Evolutionary conservation across 1,140 invertebrate species (phyloP).

Genomic region (Steinernema khuongi): DNA sequence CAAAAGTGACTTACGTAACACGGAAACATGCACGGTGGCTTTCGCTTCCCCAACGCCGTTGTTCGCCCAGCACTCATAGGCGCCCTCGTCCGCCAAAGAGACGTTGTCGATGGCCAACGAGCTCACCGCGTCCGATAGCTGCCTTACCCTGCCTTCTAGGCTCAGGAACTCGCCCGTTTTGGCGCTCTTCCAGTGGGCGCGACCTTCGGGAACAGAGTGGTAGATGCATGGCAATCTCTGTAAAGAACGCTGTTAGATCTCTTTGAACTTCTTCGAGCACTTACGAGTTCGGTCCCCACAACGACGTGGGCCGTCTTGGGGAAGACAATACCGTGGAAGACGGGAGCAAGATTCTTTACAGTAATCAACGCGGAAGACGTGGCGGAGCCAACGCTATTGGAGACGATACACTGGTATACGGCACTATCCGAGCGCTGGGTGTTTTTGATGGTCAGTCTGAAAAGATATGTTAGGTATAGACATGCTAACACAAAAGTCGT

Average conservation of each 20-base stretch:
- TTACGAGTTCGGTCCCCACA: slow-evolving; percentile 26
- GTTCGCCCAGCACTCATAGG: slow-evolving; percentile 27
- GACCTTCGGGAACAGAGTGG: slow-evolving; percentile 26
- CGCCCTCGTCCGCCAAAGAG: slow-evolving; percentile 24
- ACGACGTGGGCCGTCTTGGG: slow-evolving; percentile 24
- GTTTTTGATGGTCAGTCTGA: not conserved
- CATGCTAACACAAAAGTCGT: no score
- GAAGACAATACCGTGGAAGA: slow-evolving; percentile 23
- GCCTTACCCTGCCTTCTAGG: not conserved
- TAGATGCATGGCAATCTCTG: slow-evolving; percentile 31
- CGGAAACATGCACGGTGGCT: slow-evolving; percentile 19
- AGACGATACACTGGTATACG: slow-evolving; percentile 28
- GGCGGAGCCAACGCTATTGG: slow-evolving; percentile 23
- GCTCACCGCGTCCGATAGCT: not conserved
- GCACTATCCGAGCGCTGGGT: slow-evolving; percentile 17
- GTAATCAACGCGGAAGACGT: slow-evolving; percentile 25
- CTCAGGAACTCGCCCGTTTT: not conserved
- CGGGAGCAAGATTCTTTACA: slow-evolving; percentile 23
- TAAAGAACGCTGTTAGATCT: not conserved
- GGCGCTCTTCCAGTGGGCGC: slow-evolving; percentile 1
- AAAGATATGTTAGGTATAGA: no score
- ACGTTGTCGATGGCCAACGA: slow-evolving; percentile 29
- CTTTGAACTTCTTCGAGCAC: not conserved
- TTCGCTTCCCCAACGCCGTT: slow-evolving; percentile 25
- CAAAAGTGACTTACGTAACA: not conserved